A percentile compares a stretch with the other conserved stretches of the same genome.
Evolutionary conservation across 23 tunicate genomes (phyloP).

Genomic region (Aplidium turbinatum): DNA sequence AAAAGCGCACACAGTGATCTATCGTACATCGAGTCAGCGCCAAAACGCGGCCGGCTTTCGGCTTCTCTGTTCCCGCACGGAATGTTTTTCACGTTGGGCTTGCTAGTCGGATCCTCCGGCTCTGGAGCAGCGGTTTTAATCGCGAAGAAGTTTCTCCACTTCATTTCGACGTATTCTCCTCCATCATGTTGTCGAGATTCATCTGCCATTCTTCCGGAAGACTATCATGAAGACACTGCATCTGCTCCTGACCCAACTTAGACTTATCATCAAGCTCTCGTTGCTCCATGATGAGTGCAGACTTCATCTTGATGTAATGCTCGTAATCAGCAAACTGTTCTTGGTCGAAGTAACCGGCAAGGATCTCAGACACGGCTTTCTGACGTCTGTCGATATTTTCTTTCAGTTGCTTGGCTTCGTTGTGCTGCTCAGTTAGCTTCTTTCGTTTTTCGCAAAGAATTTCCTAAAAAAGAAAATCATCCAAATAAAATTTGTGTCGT

Average conservation of each 20-base stretch:
- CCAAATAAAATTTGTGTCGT: too few species aligned
- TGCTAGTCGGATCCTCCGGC: too few species aligned
- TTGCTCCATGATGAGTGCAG: constrained; percentile 77
- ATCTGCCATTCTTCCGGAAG: constrained; percentile 67
- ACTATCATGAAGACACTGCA: constrained; percentile 72
- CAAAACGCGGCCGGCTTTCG: too few species aligned
- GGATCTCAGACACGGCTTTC: constrained; percentile 64
- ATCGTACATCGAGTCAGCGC: too few species aligned
- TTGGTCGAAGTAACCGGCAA: constrained; percentile 54
- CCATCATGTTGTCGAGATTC: constrained; percentile 40
- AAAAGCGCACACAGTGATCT: too few species aligned
- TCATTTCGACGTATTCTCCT: too few species aligned
- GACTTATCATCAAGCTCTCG: constrained; percentile 73
- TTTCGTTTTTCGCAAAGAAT: constrained; percentile 54
- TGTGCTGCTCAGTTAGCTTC: constrained; percentile 64
- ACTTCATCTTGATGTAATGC: constrained; percentile 89
- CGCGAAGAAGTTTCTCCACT: too few species aligned
- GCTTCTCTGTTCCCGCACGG: too few species aligned
- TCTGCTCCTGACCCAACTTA: constrained; percentile 80
- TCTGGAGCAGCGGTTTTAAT: too few species aligned
- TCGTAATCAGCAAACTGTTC: constrained; percentile 90
- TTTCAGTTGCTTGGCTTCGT: constrained; percentile 76
- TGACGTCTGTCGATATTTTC: constrained; percentile 74
- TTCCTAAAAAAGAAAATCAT: constrained; percentile 38
- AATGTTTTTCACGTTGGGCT: too few species aligned